A percentile compares a stretch with the other conserved stretches of the same genome.
Evolutionary conservation across 2,888 invertebrate genomes (phyloP).

Genomic region (Lasioglossum calceatum): DNA sequence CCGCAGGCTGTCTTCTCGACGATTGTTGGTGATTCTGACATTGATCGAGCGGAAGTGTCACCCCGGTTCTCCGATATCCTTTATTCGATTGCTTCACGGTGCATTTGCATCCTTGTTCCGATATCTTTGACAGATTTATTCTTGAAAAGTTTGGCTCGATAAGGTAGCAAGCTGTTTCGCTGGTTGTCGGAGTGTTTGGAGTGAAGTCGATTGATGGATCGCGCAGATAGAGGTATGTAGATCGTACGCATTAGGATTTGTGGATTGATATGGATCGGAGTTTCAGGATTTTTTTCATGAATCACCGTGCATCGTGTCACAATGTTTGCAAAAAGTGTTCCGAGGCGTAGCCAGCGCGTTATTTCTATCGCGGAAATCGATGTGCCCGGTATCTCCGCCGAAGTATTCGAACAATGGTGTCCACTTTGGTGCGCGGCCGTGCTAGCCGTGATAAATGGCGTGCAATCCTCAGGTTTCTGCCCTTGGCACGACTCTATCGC

Average conservation of each 20-base stretch:
- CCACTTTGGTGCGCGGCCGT: constrained; percentile 33
- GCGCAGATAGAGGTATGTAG: background rate
- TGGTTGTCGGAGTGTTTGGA: background rate
- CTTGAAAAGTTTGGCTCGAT: background rate
- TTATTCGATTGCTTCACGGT: background rate
- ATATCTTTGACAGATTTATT: background rate
- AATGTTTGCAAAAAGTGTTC: too few species aligned
- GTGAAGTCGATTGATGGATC: background rate
- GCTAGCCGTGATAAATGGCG: constrained; percentile 53
- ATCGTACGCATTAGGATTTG: background rate
- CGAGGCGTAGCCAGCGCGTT: too few species aligned
- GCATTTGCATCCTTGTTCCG: background rate
- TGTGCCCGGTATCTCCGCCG: constrained; percentile 22
- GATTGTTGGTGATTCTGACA: constrained; percentile 22
- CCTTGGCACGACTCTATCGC: constrained; percentile 68
- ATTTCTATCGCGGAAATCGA: background rate
- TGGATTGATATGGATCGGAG: background rate
- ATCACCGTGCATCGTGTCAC: too few species aligned
- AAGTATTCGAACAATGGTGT: constrained; percentile 49
- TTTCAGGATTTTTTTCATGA: background rate
- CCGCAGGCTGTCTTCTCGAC: constrained; percentile 41
- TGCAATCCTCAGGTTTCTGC: constrained; percentile 55
- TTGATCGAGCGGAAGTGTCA: constrained; percentile 50
- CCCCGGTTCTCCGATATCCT: constrained; percentile 2
- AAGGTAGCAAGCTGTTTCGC: background rate